Conservation (phyloP, 2,888 invertebrate genomes). For the Drosophila merina region DNA sequence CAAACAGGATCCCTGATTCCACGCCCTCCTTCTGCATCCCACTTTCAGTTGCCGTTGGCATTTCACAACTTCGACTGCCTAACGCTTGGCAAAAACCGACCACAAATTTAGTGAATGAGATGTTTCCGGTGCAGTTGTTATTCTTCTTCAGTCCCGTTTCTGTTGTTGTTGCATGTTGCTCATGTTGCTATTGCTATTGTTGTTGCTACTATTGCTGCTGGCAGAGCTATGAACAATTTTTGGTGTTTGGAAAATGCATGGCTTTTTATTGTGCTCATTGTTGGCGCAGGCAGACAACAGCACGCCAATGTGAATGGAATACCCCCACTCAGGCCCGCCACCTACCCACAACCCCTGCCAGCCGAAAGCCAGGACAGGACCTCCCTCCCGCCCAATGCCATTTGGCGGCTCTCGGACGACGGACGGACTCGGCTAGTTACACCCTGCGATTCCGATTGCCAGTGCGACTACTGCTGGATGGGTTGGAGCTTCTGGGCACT, state of each 20-base stretch:
- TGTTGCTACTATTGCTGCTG: constrained; percentile 35
- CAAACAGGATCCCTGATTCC: constrained; percentile 9
- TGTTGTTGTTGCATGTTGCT: constrained; percentile 25
- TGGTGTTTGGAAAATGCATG: constrained; percentile 80
- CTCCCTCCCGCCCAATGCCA: constrained; percentile 21
- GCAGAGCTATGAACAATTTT: constrained; percentile 68
- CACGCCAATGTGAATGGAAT: constrained; percentile 52
- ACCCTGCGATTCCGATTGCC: constrained; percentile 37
- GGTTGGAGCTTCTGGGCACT: constrained; percentile 27
- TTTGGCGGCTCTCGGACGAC: constrained; percentile 16
- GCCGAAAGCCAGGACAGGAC: not conserved
- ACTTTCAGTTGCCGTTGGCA: constrained; percentile 60
- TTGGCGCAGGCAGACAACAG: constrained; percentile 57
- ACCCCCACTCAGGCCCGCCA: constrained; percentile 4
- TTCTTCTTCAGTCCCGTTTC: constrained; percentile 39
- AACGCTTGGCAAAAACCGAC: constrained; percentile 73
- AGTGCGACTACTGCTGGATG: constrained; percentile 11
- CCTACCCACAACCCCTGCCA: not conserved
- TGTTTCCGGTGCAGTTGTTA: constrained; percentile 80
- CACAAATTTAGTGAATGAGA: constrained; percentile 81
- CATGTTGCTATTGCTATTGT: constrained; percentile 18
- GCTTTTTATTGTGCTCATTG: constrained; percentile 78
- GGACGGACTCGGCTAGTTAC: constrained; percentile 54
- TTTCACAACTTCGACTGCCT: constrained; percentile 79
- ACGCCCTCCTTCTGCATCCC: not conserved